A percentile compares a stretch with the other conserved stretches of the same genome.
phyloP scores from a whole-genome alignment of 2,797 vertebrate genomes.

The Dicrostonyx torquatus region DNA sequence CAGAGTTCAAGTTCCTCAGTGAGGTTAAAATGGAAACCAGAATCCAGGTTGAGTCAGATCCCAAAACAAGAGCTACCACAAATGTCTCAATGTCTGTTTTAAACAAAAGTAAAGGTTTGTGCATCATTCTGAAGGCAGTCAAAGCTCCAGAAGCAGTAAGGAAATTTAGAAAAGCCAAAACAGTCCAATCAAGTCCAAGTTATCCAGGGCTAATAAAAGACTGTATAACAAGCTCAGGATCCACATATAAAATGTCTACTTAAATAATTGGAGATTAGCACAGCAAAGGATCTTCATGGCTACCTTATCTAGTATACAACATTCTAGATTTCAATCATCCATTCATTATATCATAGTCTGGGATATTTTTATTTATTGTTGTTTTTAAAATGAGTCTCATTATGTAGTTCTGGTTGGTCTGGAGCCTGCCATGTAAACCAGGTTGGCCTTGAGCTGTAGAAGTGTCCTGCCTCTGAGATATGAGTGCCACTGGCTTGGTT shows the following conservation, averaged over 20 bases:
- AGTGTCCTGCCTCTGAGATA: background rate
- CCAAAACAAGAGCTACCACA: constrained; percentile 28
- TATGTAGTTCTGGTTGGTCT: background rate
- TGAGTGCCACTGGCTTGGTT: background rate
- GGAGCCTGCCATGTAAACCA: background rate
- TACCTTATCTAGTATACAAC: background rate
- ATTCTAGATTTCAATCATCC: constrained; percentile 1
- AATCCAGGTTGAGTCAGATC: constrained; percentile 49
- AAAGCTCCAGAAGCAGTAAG: constrained; percentile 6
- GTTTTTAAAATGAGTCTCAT: background rate
- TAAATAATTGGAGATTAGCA: constrained; percentile 34
- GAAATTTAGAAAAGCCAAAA: constrained; percentile 54
- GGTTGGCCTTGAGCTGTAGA: background rate
- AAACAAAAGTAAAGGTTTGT: constrained; percentile 56
- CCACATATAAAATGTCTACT: constrained; percentile 24
- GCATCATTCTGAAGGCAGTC: background rate
- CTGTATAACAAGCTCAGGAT: background rate
- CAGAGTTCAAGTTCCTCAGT: constrained; percentile 41
- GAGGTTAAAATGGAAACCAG: constrained; percentile 56
- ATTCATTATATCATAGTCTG: background rate
- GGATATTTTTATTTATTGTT: background rate
- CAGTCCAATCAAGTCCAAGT: background rate
- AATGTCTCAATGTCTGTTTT: background rate
- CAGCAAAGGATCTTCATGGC: background rate
- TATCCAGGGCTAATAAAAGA: constrained; percentile 26